Conservation (phyloP, 2,888 invertebrate genomes). For the Allolobophora icterica region DNA sequence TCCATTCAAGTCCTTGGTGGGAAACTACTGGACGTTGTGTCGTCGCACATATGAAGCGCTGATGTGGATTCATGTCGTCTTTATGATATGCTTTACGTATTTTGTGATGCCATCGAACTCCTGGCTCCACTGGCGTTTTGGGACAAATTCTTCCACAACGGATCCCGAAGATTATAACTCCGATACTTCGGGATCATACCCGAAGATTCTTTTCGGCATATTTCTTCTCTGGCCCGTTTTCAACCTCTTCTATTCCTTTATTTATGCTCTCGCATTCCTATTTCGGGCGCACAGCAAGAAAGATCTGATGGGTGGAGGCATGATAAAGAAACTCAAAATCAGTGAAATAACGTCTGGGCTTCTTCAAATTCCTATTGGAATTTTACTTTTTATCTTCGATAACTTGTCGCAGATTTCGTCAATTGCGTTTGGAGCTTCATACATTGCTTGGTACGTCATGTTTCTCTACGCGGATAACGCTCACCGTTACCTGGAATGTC, state of each 20-base stretch:
- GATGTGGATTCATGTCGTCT: constrained; percentile 42
- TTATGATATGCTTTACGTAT: constrained; percentile 42
- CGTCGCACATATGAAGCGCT: constrained; percentile 34
- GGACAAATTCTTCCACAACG: not conserved
- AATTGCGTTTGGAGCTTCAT: constrained; percentile 51
- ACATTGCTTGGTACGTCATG: constrained; percentile 56
- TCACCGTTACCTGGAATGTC: constrained; percentile 54
- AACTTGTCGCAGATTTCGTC: constrained; percentile 40
- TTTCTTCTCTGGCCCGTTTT: constrained; percentile 28
- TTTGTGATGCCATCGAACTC: constrained; percentile 36
- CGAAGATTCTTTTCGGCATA: not conserved
- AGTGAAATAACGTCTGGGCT: constrained; percentile 41
- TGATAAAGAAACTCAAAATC: constrained; percentile 31
- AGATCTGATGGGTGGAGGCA: not conserved
- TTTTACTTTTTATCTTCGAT: constrained; percentile 37
- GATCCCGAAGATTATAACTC: not conserved
- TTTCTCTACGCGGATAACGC: constrained; percentile 48
- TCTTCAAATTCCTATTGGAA: constrained; percentile 37
- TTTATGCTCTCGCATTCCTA: not conserved
- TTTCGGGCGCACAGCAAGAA: not conserved
- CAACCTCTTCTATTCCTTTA: constrained; percentile 27
- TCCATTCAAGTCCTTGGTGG: constrained; percentile 37
- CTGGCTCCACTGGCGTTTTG: constrained; percentile 34
- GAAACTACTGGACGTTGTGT: constrained; percentile 41
- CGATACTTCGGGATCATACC: not conserved